phyloP scores from a whole-genome alignment of 2,113 vertebrate genomes.

The Sialia sialis region DNA sequence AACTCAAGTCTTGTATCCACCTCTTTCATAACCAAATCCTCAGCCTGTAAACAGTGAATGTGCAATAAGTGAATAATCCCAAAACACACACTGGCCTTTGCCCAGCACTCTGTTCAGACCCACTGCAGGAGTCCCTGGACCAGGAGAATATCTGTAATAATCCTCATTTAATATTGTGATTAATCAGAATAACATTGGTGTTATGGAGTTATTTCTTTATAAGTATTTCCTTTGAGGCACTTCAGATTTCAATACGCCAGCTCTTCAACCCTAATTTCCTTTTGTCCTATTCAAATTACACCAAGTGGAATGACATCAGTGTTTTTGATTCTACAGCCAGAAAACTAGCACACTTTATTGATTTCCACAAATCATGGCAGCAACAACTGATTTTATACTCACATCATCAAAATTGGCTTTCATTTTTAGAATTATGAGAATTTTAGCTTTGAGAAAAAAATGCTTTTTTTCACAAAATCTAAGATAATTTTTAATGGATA shows the following conservation, averaged over 20 bases:
- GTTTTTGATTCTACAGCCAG: not conserved
- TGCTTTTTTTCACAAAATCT: not conserved
- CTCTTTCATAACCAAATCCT: not conserved
- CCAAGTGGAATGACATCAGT: not conserved
- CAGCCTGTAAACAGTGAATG: not conserved
- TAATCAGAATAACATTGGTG: not conserved
- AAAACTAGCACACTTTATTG: not conserved
- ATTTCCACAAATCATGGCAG: not conserved
- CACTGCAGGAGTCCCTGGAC: accelerated
- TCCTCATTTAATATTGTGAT: not conserved
- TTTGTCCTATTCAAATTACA: not conserved
- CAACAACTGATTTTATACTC: not conserved
- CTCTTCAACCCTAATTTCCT: not conserved
- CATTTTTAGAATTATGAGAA: not conserved
- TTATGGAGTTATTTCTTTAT: not conserved
- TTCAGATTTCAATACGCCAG: not conserved
- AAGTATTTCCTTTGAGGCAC: not conserved
- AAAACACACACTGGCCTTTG: not conserved
- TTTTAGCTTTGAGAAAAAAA: not conserved
- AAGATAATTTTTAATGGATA: not conserved
- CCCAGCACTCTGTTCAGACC: not conserved
- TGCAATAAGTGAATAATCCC: not conserved
- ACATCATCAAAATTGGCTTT: not conserved
- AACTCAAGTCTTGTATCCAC: not conserved
- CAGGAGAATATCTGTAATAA: not conserved